These are phyloP conservation scores for Pelodytes ibericus DNA, from an alignment of 2,797 vertebrate genomes.

Conservation along the genomic window DNA sequence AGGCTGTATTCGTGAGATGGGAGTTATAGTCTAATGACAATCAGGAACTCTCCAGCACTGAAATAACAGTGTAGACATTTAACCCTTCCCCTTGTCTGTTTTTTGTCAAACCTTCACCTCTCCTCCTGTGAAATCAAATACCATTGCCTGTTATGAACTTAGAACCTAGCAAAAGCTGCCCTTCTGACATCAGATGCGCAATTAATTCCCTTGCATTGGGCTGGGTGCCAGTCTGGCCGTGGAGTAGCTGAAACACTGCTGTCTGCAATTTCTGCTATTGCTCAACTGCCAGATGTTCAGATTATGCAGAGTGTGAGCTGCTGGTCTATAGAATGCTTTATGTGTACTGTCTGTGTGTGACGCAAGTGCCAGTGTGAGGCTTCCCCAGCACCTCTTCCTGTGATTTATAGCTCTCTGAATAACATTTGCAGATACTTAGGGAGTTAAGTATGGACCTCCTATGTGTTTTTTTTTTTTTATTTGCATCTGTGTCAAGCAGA, in stretches of 20 bases:
- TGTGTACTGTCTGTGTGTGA: neutral
- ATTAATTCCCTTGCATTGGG: neutral
- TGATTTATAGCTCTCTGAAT: constrained; percentile 20
- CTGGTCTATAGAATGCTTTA: neutral
- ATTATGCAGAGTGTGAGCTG: neutral
- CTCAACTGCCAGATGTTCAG: neutral
- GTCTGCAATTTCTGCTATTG: constrained; percentile 11
- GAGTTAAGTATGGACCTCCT: neutral
- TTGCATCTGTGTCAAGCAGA: neutral
- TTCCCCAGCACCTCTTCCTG: neutral
- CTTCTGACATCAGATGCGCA: neutral
- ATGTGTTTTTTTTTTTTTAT: neutral
- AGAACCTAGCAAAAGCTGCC: neutral
- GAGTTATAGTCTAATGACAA: no score
- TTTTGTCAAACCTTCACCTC: neutral
- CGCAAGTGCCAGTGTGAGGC: neutral
- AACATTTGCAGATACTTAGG: constrained; percentile 8
- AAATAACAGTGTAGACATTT: neutral
- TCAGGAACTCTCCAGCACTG: no score
- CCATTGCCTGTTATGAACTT: neutral
- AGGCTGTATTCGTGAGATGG: no score
- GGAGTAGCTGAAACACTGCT: neutral
- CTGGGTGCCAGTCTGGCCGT: neutral
- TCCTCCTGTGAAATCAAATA: neutral
- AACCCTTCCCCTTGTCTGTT: neutral